A percentile compares a stretch with the other conserved stretches of the same genome.
Evolutionary conservation across 2,888 invertebrate species (phyloP).

Genomic region (Sarcophaga carnaria): DNA sequence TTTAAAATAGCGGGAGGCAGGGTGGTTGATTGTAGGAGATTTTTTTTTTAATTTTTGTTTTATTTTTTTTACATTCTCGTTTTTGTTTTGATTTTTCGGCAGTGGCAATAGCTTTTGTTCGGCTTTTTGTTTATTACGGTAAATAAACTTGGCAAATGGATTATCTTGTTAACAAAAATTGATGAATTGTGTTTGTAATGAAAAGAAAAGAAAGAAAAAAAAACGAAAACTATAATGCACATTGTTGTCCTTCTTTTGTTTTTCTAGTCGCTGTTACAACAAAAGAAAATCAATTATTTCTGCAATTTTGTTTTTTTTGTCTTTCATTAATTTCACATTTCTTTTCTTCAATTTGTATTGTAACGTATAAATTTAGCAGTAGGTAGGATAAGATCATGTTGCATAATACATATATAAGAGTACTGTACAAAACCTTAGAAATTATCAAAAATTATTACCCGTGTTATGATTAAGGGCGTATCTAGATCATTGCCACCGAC

Average conservation of each 20-base stretch:
- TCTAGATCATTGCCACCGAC: conserved; percentile 94
- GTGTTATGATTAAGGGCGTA: conserved; percentile 93
- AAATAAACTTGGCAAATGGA: conserved; percentile 69
- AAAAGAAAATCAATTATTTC: conserved; percentile 55
- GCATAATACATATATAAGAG: conserved; percentile 37
- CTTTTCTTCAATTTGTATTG: conserved; percentile 34
- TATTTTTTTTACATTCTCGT: conserved; percentile 25
- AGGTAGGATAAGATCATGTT: conserved; percentile 46
- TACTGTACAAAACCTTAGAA: too few relatives aligned
- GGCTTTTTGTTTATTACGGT: conserved; percentile 58
- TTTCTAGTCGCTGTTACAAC: conserved; percentile 39
- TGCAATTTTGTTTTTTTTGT: conserved; percentile 42
- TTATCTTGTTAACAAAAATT: conserved; percentile 65
- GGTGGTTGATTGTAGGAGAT: neutral
- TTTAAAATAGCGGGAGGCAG: conserved; percentile 37
- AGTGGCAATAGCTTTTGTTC: conserved; percentile 25
- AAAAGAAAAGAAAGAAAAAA: conserved; percentile 3
- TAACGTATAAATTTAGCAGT: conserved; percentile 27
- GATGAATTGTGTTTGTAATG: conserved; percentile 49
- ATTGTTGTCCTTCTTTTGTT: conserved; percentile 48
- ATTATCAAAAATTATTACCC: conserved; percentile 84
- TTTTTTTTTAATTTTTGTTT: neutral
- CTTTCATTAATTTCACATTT: conserved; percentile 54
- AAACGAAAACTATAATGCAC: conserved; percentile 12
- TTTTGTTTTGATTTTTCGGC: conserved; percentile 16